Base-by-base conservation (phyloP, 2,797 vertebrate genomes). In the Hippoglossus hippoglossus region DNA sequence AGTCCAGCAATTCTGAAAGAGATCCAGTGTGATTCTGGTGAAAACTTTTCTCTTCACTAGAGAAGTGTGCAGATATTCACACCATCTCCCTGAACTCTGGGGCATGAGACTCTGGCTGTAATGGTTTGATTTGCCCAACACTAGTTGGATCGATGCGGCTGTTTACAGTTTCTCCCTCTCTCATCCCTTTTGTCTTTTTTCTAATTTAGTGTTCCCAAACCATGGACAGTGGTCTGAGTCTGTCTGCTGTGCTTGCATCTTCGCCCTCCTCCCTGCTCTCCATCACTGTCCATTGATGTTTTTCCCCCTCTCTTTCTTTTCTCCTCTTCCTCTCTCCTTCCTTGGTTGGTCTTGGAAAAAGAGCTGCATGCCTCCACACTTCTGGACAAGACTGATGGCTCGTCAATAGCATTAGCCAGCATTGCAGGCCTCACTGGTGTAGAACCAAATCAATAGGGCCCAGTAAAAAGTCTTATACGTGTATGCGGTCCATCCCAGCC, bases 341-440 rank as follows among this genome's bases (percentile, higher is more conserved):
- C 88, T 90, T 91, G 90, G 90, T 91, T 88, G 90, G 88, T 84
- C 87, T 92, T 86, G 6, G 92, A 95, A 94, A 92, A 91, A 96
- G 93, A 95, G 95, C 95, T 96, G 95, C 95, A 95, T 96, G 95
- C 94, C 94, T 95, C 95, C 94, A 97, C 95, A 95, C 93, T 95
- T 96, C 96, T 96, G 92, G 91, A 84, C 85, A 96, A 96, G 95
- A 97, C 94, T 95, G 96, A 99, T 98, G 96, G 95, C 95, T 99
- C 91, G 91, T 99, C 98, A 96, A 99, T 99, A 98, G 95, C 96
- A 97, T 98, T 98, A 98, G 96, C 96, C 95, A 96, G 96, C 95
- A 96, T 95, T 96, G 96, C 89, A 92, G 95, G 92, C 94, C 77
- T 94, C 96, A 95, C 95, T 93, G 90, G 96, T 96, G 95, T 96